Percentiles rank a stretch among this genome's conserved stretches.
Conservation (phyloP, 2,888 invertebrate species). For the Arrhopalites spinosus region DNA sequence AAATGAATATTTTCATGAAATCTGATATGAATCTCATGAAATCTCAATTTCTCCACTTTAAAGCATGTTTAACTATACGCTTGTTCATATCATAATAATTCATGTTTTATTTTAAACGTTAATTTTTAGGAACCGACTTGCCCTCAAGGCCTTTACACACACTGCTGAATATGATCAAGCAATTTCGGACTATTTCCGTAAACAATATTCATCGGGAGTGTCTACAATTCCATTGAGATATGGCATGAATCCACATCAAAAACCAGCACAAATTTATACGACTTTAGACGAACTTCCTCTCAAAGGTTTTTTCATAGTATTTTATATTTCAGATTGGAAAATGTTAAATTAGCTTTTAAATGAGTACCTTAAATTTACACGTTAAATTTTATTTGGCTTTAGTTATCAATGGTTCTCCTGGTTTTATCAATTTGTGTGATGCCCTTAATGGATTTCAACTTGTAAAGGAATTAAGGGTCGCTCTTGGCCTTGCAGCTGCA, state of each 20-base stretch:
- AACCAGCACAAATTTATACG: constrained; percentile 90
- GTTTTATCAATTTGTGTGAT: constrained; percentile 96
- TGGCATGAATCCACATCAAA: constrained; percentile 98
- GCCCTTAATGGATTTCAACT: constrained; percentile 86
- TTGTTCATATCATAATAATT: no score
- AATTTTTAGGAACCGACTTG: constrained; percentile 72
- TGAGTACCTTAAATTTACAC: no score
- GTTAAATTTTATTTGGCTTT: constrained; percentile 53
- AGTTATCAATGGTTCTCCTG: constrained; percentile 92
- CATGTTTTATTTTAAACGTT: no score
- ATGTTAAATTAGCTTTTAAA: neutral
- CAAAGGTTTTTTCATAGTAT: constrained; percentile 61
- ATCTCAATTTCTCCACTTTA: no score
- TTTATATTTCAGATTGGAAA: neutral
- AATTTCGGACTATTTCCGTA: constrained; percentile 93
- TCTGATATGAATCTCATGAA: no score
- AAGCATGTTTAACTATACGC: no score
- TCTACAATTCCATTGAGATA: constrained; percentile 87
- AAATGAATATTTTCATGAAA: no score
- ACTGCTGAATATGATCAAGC: constrained; percentile 93
- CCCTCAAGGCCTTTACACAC: constrained; percentile 93
- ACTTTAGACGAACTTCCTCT: constrained; percentile 78
- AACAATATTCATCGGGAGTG: constrained; percentile 77
- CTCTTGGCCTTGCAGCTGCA: constrained; percentile 84
- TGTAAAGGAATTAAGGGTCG: constrained; percentile 81